These are phyloP conservation scores for Archips xylosteana DNA, from an alignment of 2,888 invertebrate species.

Conservation along the genomic window DNA sequence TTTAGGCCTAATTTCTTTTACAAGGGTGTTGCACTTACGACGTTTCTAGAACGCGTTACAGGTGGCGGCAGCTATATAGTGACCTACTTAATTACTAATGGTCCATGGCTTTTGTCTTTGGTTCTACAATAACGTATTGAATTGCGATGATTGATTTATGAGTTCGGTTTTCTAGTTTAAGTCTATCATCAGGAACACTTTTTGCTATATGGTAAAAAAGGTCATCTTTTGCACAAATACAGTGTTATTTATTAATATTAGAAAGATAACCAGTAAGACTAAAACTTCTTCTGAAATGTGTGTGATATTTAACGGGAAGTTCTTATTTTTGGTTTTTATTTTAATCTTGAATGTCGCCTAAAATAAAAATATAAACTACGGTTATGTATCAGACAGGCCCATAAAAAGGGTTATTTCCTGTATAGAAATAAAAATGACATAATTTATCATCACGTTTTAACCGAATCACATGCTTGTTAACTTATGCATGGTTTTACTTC, in stretches of 20 bases:
- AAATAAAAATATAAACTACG: slow-evolving; percentile 25
- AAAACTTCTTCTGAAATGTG: neutral
- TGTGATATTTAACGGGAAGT: slow-evolving; percentile 19
- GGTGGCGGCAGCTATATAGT: slow-evolving; percentile 33
- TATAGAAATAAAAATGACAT: slow-evolving; percentile 14
- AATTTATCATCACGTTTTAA: slow-evolving; percentile 10
- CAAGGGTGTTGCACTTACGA: slow-evolving; percentile 47
- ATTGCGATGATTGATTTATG: slow-evolving; percentile 37
- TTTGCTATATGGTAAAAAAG: neutral
- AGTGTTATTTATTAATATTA: neutral
- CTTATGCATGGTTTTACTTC: neutral
- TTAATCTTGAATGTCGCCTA: slow-evolving; percentile 9
- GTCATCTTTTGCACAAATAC: too few species aligned
- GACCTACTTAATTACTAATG: slow-evolving; percentile 41
- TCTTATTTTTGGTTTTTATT: slow-evolving; percentile 30
- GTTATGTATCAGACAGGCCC: slow-evolving; percentile 22
- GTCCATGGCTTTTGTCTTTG: slow-evolving; percentile 31
- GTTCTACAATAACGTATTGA: slow-evolving; percentile 23
- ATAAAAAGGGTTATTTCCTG: slow-evolving; percentile 36
- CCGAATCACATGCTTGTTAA: neutral
- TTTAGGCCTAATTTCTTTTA: slow-evolving; percentile 65
- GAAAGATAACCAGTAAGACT: neutral
- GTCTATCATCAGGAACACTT: neutral
- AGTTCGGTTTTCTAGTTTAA: slow-evolving; percentile 3
- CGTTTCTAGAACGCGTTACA: slow-evolving; percentile 18